A percentile compares a stretch with the other conserved stretches of the same genome.
Evolutionary conservation across 1,140 invertebrate species (phyloP).

Genomic region (Panulirus ornatus): DNA sequence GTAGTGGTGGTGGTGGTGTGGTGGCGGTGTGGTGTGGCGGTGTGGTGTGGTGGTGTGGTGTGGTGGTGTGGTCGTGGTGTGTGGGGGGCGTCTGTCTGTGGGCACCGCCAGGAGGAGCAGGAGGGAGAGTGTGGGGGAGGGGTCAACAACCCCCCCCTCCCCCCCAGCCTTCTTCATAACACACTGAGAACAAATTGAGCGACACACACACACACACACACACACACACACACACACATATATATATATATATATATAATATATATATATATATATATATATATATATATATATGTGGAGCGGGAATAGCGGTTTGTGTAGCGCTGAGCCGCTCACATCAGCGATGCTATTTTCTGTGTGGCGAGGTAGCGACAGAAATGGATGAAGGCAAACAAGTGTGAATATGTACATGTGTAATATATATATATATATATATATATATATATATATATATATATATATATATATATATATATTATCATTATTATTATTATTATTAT

Average conservation of each 20-base stretch:
- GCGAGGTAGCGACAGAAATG: no score
- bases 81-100: neutral
- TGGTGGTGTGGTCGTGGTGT: neutral
- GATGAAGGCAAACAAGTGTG: no score
- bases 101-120: neutral
- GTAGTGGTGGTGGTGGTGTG: neutral
- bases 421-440: conserved; percentile 9
- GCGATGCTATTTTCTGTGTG: no score
- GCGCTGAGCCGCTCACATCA: no score
- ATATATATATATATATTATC: conserved; percentile 10
- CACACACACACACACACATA: conserved; percentile 8
- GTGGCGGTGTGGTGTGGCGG: no score
- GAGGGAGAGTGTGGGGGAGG: neutral
- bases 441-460: conserved; percentile 14
- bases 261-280: conserved; percentile 26
- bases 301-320: no score
- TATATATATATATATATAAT: neutral
- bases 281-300: conserved; percentile 33
- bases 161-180: neutral
- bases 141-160: conserved; percentile 5
- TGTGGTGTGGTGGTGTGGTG: neutral
- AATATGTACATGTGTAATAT: conserved; percentile 22
- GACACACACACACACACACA: neutral
- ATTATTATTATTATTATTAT: no score
- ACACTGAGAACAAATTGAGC: no score